Conservation (phyloP, 2,888 invertebrate genomes). For the Linhomoeus sp. region DNA sequence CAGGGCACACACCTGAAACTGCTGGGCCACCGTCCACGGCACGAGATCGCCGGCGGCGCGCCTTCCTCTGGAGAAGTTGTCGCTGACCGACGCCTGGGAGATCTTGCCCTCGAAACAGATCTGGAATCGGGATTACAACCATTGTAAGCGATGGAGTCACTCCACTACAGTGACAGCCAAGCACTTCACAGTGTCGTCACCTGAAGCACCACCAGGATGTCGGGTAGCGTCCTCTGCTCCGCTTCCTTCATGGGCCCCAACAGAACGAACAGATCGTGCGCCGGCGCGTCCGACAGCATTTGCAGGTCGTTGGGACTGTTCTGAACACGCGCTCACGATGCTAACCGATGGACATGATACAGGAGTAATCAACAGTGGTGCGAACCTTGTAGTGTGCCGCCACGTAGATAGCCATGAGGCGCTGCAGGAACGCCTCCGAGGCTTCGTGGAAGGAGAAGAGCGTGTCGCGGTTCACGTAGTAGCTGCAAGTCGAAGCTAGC, state of each 20-base stretch:
- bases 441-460: slow-evolving; percentile 89
- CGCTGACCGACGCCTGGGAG: slow-evolving; percentile 43
- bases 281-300: slow-evolving; percentile 92
- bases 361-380: background rate
- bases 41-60: slow-evolving; percentile 88
- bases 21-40: slow-evolving; percentile 93
- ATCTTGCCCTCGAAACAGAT: slow-evolving; percentile 46
- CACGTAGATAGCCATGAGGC: slow-evolving; percentile 76
- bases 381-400: slow-evolving; percentile 82
- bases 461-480: slow-evolving; percentile 52
- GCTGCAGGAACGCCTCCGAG: slow-evolving; percentile 57
- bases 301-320: slow-evolving; percentile 97
- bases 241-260: slow-evolving; percentile 53
- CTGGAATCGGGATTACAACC: slow-evolving; percentile 22
- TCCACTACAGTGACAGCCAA: too few species aligned
- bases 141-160: background rate
- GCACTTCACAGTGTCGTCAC: background rate
- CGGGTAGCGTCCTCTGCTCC: slow-evolving; percentile 43
- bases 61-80: slow-evolving; percentile 58
- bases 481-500: slow-evolving; percentile 18
- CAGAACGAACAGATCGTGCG: slow-evolving; percentile 85
- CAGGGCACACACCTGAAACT: slow-evolving; percentile 59
- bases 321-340: slow-evolving; percentile 31
- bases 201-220: slow-evolving; percentile 30
- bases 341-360: background rate